Conservation (phyloP, 1,140 invertebrate species). For the Pectinophora gossypiella region DNA sequence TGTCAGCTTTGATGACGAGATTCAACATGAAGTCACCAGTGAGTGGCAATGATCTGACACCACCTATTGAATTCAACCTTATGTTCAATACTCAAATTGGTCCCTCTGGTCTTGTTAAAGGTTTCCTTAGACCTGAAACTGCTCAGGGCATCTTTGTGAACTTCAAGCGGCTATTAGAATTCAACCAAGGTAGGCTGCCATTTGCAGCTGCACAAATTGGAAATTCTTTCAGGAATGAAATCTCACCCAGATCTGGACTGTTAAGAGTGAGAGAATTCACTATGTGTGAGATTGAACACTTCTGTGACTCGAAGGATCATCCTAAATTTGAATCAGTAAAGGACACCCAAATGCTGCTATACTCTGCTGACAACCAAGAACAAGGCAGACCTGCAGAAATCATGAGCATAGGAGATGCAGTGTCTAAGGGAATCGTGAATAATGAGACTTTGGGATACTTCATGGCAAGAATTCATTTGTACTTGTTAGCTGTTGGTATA, state of each 20-base stretch:
- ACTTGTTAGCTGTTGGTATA: conserved; percentile 92
- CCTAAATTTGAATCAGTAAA: conserved; percentile 91
- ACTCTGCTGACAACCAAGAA: conserved; percentile 98
- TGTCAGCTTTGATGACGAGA: conserved; percentile 88
- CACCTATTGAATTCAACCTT: conserved; percentile 98
- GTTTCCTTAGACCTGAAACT: conserved; percentile 97
- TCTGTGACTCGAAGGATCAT: conserved; percentile 97
- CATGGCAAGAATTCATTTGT: conserved; percentile 96
- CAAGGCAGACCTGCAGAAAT: conserved; percentile 87
- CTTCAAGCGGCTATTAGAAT: conserved; percentile 96
- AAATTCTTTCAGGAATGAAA: conserved; percentile 99
- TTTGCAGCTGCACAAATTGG: conserved; percentile 99
- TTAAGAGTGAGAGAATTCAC: conserved; percentile 98
- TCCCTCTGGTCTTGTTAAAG: conserved; percentile 95
- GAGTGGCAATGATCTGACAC: conserved; percentile 94
- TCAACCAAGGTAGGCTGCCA: conserved; percentile 97
- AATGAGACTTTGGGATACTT: conserved; percentile 99
- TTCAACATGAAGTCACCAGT: conserved; percentile 96
- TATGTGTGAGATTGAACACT: conserved; percentile 99
- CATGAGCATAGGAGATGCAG: conserved; percentile 86
- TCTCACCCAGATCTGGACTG: conserved; percentile 97
- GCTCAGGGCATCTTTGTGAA: conserved; percentile 99
- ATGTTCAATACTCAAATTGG: conserved; percentile 99
- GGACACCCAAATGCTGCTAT: conserved; percentile 86
- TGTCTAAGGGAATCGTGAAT: conserved; percentile 89